A percentile compares a stretch with the other conserved stretches of the same genome.
Conservation (phyloP, 2,888 invertebrate species). For the Euclidia mi region DNA sequence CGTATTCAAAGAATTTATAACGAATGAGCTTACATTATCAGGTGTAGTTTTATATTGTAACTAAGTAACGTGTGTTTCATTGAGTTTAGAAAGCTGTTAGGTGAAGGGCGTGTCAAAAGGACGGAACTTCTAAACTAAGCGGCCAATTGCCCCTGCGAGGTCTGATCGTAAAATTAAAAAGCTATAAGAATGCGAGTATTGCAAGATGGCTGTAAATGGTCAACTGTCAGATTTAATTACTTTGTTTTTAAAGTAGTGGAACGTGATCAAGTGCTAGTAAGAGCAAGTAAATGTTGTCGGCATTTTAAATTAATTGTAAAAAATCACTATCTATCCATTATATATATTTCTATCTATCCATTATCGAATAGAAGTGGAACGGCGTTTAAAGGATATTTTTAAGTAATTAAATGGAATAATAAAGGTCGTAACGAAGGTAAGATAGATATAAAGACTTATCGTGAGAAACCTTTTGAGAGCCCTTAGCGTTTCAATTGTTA, state of each 20-base stretch:
- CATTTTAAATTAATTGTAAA: conserved; percentile 32
- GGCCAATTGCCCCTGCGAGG: conserved; percentile 54
- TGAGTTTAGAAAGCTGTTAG: conserved; percentile 41
- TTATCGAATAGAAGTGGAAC: conserved; percentile 25
- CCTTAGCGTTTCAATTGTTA: conserved; percentile 31
- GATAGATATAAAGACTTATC: conserved; percentile 14
- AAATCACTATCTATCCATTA: conserved; percentile 17
- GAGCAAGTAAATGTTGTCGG: neutral
- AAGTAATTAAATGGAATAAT: conserved; percentile 16
- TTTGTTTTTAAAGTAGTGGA: conserved; percentile 28
- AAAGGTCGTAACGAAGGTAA: neutral
- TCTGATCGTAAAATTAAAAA: conserved; percentile 36
- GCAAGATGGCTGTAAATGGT: conserved; percentile 35
- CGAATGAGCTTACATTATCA: too few species aligned
- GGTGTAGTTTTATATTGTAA: neutral
- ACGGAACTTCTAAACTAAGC: conserved; percentile 54
- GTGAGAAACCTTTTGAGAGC: conserved; percentile 23
- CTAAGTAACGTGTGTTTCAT: conserved; percentile 33
- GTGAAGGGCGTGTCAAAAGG: conserved; percentile 53
- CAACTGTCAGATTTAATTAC: conserved; percentile 41
- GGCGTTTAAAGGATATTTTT: conserved; percentile 23
- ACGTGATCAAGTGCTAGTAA: conserved; percentile 40
- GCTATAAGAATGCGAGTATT: conserved; percentile 11
- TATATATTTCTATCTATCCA: conserved; percentile 15
- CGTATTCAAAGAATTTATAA: conserved; percentile 8